A percentile compares a stretch with the other conserved stretches of the same genome.
Evolutionary conservation across 2,113 vertebrate species (phyloP).

Genomic region (Paramisgurnus dabryanus): DNA sequence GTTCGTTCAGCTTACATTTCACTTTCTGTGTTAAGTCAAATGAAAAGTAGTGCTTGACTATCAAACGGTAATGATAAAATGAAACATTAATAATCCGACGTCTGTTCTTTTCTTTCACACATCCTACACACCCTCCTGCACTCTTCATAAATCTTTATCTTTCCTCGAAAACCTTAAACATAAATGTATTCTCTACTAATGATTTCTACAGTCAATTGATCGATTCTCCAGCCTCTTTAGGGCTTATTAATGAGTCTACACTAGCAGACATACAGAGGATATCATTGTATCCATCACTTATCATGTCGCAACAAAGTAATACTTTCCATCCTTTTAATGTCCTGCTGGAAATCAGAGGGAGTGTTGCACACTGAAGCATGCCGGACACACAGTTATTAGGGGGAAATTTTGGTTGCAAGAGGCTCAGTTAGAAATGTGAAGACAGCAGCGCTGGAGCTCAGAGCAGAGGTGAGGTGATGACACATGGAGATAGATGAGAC

Average conservation of each 20-base stretch:
- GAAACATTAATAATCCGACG: not conserved
- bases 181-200: not conserved
- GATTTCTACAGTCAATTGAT: not conserved
- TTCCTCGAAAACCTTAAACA: conserved; percentile 2
- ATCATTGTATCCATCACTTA: conserved; percentile 7
- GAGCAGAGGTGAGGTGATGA: conserved; percentile 30
- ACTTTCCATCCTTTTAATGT: conserved; percentile 32
- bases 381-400: conserved; percentile 19
- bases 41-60: not conserved
- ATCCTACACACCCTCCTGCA: not conserved
- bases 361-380: conserved; percentile 26
- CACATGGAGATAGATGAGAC: conserved; percentile 30
- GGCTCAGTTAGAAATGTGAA: conserved; percentile 18
- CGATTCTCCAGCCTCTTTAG: conserved; percentile 7
- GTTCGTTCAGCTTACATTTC: too few species aligned
- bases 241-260: conserved; percentile 12
- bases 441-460: conserved; percentile 2
- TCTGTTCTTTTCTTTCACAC: not conserved
- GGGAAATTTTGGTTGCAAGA: conserved; percentile 17
- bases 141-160: conserved; percentile 17
- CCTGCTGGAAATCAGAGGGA: conserved; percentile 36
- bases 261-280: conserved; percentile 16
- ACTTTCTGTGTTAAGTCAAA: not conserved
- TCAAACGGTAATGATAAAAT: not conserved
- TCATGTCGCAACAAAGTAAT: conserved; percentile 8